Percentiles rank a stretch among this genome's conserved stretches.
These are phyloP conservation scores for Psittacula echo DNA, from an alignment of 2,797 vertebrate species.

Conservation along the genomic window DNA sequence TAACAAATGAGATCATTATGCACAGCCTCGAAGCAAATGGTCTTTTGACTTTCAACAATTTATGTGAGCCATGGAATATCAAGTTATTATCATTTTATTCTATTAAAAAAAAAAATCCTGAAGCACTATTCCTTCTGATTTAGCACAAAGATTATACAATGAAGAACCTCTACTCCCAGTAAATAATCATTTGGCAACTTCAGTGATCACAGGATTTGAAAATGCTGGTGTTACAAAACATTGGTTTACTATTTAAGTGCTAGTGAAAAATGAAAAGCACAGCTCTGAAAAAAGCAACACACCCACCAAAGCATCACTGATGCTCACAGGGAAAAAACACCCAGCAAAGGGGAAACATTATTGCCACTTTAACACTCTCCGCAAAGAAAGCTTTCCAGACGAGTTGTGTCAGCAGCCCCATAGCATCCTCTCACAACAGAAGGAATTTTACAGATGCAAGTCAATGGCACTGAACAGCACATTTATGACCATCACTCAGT, in stretches of 20 bases:
- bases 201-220: not conserved
- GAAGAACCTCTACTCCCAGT: not conserved
- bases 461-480: not conserved
- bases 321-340: not conserved
- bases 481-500: rapidly evolving
- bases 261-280: slow-evolving; percentile 10
- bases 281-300: not conserved
- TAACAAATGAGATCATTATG: slow-evolving; percentile 52
- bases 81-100: not conserved
- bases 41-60: slow-evolving; percentile 35
- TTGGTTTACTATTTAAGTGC: not conserved
- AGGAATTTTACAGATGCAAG: not conserved
- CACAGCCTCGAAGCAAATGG: slow-evolving; percentile 9
- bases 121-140: not conserved
- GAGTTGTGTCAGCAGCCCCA: not conserved
- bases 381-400: not conserved
- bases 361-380: not conserved
- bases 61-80: not conserved
- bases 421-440: not conserved
- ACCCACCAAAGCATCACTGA: not conserved
- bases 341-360: not conserved
- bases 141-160: not conserved
- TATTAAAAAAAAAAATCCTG: slow-evolving; percentile 21
- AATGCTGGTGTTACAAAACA: not conserved
- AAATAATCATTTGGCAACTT: slow-evolving; percentile 19